Evolutionary conservation across 2,113 vertebrate genomes (phyloP), one percentile per base, ranked within the genome.

Genomic region (Lamprologus sp.): DNA sequence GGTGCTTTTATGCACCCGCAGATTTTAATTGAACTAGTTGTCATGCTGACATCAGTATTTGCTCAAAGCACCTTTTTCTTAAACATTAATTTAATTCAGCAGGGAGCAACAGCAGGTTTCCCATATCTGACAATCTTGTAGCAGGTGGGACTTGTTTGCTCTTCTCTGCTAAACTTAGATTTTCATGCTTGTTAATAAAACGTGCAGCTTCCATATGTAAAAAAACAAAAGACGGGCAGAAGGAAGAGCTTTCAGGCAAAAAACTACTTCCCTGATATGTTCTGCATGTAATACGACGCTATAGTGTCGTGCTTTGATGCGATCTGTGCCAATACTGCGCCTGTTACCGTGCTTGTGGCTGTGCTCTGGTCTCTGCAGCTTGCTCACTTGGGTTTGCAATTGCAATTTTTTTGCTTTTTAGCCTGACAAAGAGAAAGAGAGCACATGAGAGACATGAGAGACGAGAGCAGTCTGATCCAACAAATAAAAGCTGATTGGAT

Each of bases 401-500:
- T 21, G 68, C 65, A 83, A 4, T 7, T 23, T 3, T n/a, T 77
- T 51, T 51, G 2, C 45, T 31, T 51, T 77, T 77, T n/a, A 5
- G 73, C 56, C 49, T 35, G 37, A 35, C 15, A 55, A 37, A 58
- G n/a, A 42, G 3, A 31, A 45, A 3, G 28, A 56, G 15, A 86
- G 58, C 81, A 49, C 77, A 86, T 82, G 70, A 7, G 35, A 35
- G 19, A 45, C 58, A 51, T 37, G 21, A 80, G 11, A 82, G 28
- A 23, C 5, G 68, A 87, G 53, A 83, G 21, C 79, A 88, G 54
- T 83, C 85, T 65, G 86, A 87, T 83, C 47, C 42, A 77, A 82
- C 47, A 23, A 87, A 85, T 85, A 12, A 90, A 85, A 81, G 13
- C 84, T 85, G 89, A 92, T 92, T 90, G 91, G 47, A 83, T 85